Evolutionary conservation across 2,113 vertebrate genomes (phyloP).

Genomic region (Drymodes brunneopygia): DNA sequence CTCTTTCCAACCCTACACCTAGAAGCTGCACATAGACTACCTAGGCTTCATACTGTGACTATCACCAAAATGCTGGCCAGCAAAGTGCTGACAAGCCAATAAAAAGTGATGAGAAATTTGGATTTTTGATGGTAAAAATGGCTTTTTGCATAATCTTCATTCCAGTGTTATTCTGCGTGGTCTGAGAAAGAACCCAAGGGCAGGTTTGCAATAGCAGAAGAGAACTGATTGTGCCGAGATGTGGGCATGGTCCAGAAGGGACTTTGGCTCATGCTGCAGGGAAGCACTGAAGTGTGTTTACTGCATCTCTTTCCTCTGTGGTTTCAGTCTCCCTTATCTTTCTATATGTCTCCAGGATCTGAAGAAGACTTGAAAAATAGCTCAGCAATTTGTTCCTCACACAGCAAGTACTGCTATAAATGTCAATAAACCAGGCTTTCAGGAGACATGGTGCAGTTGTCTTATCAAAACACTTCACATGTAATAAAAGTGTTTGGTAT

Average conservation of each 20-base stretch:
- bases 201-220: background rate
- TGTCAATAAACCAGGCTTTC: constrained; percentile 25
- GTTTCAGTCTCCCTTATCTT: background rate
- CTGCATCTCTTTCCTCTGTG: background rate
- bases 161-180: background rate
- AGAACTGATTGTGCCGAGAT: rapidly evolving
- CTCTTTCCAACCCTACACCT: background rate
- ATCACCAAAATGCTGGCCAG: background rate
- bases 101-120: background rate
- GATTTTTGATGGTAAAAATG: background rate
- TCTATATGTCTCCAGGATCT: background rate
- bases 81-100: background rate
- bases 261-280: background rate
- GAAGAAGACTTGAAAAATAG: background rate
- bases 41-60: background rate
- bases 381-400: background rate
- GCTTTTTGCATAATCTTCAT: background rate
- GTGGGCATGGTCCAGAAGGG: background rate
- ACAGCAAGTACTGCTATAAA: background rate
- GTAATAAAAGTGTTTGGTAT: background rate
- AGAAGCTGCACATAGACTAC: background rate
- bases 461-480: constrained; percentile 43
- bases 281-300: background rate
- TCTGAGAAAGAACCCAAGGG: background rate
- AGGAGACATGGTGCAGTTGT: background rate